Base-by-base conservation (phyloP, 2,113 vertebrate species). In the Nymphicus hollandicus region DNA sequence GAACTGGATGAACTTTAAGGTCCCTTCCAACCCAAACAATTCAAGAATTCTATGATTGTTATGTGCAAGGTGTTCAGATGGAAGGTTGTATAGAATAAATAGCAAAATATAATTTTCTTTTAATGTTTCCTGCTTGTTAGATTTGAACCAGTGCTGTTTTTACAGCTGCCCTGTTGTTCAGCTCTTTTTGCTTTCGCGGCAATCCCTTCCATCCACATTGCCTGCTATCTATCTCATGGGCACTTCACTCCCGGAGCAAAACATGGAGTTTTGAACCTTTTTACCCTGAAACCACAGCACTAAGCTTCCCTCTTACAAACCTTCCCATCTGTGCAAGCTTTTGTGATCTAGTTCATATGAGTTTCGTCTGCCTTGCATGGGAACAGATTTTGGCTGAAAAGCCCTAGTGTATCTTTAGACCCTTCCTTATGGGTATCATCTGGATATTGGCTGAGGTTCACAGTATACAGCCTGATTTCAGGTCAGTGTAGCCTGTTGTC, bases 121-220 rank as follows among this genome's bases (percentile, higher is more conserved):
- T 35, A 8, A 1, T 60, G 7, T 77, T 71, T 88, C 47, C 29
- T 5, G 2, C 8, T 65, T 68, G 15, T 33, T 55, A 33, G 27
- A 33, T 46, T 63, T 74, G 44, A 72, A 20, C n/a, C 9, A 66
- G 19, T 17, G 18, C 28, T 43, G 7, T 7, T 81, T 83, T 77
- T 20, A 28, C 3, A 73, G 27, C n/a, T 47, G 6, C 11, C 7
- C 13, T 1, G 0, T 31, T 47, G 11, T 46, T 65, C 1, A 1
- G 3, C 44, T 64, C 1, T 7, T 50, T 27, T 50, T 74, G 13
- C 9, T 66, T 44, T 58, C 6, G 23, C 6, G 37, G 7, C 28
- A 46, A 14, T 31, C 13, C 69, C 43, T 46, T 37, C 24, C 12
- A 11, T 73, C 33, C 25, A 11, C 37, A 11, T 35, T 27, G 13